Base-by-base conservation (phyloP, 2,113 vertebrate genomes). In the Macroglossus sobrinus region DNA sequence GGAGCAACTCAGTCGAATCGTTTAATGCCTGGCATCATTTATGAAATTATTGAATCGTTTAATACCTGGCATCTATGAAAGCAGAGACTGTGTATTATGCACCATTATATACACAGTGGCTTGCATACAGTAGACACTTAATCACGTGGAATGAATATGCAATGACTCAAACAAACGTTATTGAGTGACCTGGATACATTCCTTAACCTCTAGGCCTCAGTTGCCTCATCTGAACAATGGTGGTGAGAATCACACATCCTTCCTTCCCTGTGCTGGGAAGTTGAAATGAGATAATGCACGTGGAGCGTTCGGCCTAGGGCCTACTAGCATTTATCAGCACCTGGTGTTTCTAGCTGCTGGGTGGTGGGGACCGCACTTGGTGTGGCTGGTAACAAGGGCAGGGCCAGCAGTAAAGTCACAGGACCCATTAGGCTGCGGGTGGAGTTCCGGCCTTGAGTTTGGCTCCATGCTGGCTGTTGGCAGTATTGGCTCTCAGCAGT, bases 191-290 rank as follows among this genome's bases (percentile, higher is more conserved):
- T 24, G 30, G 47, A 28, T 26, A 4, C 0, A 12, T 76, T 45
- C 38, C 47, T 21, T 28, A 75, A 30, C 24, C 47, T 16, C 18
- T 12, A 30, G 18, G 61, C 61, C 11, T 68, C 5, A 30, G 61
- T 21, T 28, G 18, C 35, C 16, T 57, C 50, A n/a, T 68, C 47
- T 68, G 47, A 47, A 80, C 2, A n/a, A 1, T 6, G 47, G 38
- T 19, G 28, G 10, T 57, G 59, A 19, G 53, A 16, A 14, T 22
- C 18, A 33, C 40, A 21, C 3, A 15, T 50, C 43, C 22, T 13
- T 50, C 43, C 22, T 13, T 40, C n/a, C 26, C 13, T 0, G 1
- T 3, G 7, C n/a, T 24, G 19, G 18, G 59, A 6, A 12, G 28
- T 12, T 12, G 35, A 43, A 68, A 43, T 43, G 75, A 80, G 50